Percentiles rank a stretch among this genome's conserved stretches.
Conservation (phyloP, 1,140 invertebrate genomes). For the Ylistrum balloti region DNA sequence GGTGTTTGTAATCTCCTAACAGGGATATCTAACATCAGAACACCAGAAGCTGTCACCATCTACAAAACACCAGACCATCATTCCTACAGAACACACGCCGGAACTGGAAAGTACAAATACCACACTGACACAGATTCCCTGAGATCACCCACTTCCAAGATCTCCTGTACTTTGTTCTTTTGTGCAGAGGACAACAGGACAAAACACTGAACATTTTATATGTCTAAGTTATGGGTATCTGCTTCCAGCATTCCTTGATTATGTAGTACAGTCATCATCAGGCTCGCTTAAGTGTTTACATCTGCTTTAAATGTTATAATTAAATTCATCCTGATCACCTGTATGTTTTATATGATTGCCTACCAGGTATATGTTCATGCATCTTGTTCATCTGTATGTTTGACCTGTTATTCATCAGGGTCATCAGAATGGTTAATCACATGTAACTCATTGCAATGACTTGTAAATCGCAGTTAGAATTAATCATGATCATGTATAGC, state of each 20-base stretch:
- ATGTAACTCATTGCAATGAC: too few species aligned
- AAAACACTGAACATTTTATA: not conserved
- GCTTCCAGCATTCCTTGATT: slow-evolving; percentile 32
- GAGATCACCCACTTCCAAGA: not conserved
- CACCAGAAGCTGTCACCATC: slow-evolving; percentile 88
- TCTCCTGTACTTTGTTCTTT: not conserved
- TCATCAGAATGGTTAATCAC: too few species aligned
- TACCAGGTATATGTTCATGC: not conserved
- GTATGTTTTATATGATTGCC: not conserved
- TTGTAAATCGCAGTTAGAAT: too few species aligned
- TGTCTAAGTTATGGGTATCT: not conserved
- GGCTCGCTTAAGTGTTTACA: slow-evolving; percentile 22
- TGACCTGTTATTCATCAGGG: not conserved
- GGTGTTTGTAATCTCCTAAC: slow-evolving; percentile 71
- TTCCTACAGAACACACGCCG: slow-evolving; percentile 87
- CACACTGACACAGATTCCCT: slow-evolving; percentile 52
- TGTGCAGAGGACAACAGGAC: not conserved
- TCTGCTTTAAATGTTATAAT: slow-evolving; percentile 6
- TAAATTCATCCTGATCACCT: not conserved
- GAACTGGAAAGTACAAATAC: slow-evolving; percentile 76
- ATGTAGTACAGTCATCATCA: not conserved
- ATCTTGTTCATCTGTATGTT: not conserved
- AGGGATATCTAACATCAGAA: slow-evolving; percentile 92
- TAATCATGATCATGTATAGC: too few species aligned
- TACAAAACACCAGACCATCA: slow-evolving; percentile 88